Conservation (phyloP, 2,113 vertebrate genomes). For the Lipophrys pholis region DNA sequence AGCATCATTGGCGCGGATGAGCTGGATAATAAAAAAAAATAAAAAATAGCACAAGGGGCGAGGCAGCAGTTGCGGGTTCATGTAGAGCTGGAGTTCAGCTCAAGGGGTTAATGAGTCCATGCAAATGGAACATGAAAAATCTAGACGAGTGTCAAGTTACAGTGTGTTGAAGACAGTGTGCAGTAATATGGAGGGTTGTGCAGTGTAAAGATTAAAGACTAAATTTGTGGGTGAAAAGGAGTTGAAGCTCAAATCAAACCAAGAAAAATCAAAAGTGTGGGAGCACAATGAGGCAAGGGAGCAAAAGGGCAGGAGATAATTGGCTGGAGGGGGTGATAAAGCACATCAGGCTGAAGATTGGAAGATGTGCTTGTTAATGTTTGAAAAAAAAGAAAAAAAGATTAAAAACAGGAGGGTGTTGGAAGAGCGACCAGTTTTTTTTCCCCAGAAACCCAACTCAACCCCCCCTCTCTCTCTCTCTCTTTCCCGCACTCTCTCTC, state of each 20-base stretch:
- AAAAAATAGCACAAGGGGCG: neutral
- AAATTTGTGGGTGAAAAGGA: neutral
- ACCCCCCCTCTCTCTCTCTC: neutral
- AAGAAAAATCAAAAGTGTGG: neutral
- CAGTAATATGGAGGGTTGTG: too few species aligned
- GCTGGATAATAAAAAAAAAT: conserved; percentile 5
- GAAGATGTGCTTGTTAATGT: conserved; percentile 18
- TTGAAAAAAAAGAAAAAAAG: conserved; percentile 4
- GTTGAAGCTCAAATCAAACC: neutral
- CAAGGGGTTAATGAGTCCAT: conserved; percentile 9
- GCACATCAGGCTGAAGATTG: conserved; percentile 10
- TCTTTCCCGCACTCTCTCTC: neutral
- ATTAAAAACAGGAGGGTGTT: conserved; percentile 1
- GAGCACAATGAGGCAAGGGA: conserved; percentile 19
- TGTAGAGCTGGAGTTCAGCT: neutral
- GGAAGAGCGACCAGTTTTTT: conserved; percentile 44
- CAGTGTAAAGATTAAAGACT: neutral
- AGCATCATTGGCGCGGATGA: neutral
- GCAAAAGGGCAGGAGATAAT: conserved; percentile 24
- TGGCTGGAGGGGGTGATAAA: conserved; percentile 15
- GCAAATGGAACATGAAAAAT: neutral
- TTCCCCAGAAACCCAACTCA: conserved; percentile 59
- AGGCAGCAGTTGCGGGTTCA: neutral
- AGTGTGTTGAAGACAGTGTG: too few species aligned
- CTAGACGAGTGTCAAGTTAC: neutral